A percentile compares a stretch with the other conserved stretches of the same genome.
These are phyloP conservation scores for Halyomorpha halys DNA, from an alignment of 1,140 invertebrate genomes.

Conservation along the genomic window DNA sequence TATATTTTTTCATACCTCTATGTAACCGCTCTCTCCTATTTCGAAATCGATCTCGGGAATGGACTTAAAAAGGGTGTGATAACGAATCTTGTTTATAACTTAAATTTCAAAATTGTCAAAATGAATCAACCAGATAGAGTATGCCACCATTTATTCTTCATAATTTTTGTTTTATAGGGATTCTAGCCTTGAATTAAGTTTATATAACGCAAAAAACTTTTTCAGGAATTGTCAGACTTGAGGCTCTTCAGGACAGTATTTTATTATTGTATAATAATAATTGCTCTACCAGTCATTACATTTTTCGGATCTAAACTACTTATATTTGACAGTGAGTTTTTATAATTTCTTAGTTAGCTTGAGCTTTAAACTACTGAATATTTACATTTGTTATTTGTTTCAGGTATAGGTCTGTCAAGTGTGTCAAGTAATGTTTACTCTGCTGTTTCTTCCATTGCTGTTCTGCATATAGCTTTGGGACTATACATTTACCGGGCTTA, in stretches of 20 bases:
- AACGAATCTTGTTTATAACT: too few relatives aligned
- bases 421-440: slow-evolving; percentile 61
- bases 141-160: too few relatives aligned
- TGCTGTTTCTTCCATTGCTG: slow-evolving; percentile 55
- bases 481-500: slow-evolving; percentile 66
- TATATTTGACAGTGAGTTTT: slow-evolving; percentile 24
- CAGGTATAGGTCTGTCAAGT: slow-evolving; percentile 39
- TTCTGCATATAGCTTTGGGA: slow-evolving; percentile 60
- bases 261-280: slow-evolving; percentile 25
- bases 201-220: neutral
- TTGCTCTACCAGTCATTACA: slow-evolving; percentile 25
- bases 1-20: too few relatives aligned
- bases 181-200: too few relatives aligned
- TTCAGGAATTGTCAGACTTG: slow-evolving; percentile 15
- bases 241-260: slow-evolving; percentile 25
- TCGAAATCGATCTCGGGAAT: too few relatives aligned
- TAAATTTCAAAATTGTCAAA: too few relatives aligned
- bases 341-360: too few relatives aligned
- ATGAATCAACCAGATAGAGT: too few relatives aligned
- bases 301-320: slow-evolving; percentile 23
- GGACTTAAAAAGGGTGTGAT: too few relatives aligned
- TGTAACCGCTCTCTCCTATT: too few relatives aligned
- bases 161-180: too few relatives aligned
- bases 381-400: slow-evolving; percentile 9
- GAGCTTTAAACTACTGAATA: too few relatives aligned